Conservation (phyloP, 2,888 invertebrate species). For the Ochlodes sylvanus region DNA sequence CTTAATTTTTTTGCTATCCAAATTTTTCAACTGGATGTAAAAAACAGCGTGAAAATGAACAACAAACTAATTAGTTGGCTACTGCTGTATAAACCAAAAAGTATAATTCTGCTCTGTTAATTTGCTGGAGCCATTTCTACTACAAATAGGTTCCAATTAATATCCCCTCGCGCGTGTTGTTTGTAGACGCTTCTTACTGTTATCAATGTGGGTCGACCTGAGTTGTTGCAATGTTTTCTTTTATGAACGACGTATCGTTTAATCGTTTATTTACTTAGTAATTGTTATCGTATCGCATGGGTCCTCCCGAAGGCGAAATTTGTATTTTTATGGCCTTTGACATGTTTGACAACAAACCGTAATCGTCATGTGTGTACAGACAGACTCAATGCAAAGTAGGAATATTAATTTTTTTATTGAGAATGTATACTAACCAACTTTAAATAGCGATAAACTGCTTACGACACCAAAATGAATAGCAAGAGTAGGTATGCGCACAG, state of each 20-base stretch:
- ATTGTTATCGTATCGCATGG: not conserved
- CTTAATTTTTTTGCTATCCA: no score
- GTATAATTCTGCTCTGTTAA: not conserved
- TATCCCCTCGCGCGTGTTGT: slow-evolving; percentile 53
- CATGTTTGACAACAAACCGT: no score
- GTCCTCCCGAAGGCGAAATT: slow-evolving; percentile 11
- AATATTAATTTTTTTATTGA: no score
- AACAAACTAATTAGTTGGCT: no score
- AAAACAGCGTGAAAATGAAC: no score
- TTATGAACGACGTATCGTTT: slow-evolving; percentile 47
- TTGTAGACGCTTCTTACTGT: slow-evolving; percentile 63
- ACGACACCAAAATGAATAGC: slow-evolving; percentile 33
- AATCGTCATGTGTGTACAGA: no score
- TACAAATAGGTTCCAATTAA: slow-evolving; percentile 53
- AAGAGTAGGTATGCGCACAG: slow-evolving; percentile 51
- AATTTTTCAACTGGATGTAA: no score
- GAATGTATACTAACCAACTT: no score
- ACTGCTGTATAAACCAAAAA: no score
- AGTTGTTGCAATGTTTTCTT: slow-evolving; percentile 72
- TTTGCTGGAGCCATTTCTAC: slow-evolving; percentile 7
- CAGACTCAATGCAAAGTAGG: no score
- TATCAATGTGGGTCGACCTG: slow-evolving; percentile 76
- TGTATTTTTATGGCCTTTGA: not conserved
- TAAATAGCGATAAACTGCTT: slow-evolving; percentile 28
- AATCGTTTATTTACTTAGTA: slow-evolving; percentile 27